Evolutionary conservation across 2,797 vertebrate species (phyloP).

Genomic region (Enteromius unitaeniatus): DNA sequence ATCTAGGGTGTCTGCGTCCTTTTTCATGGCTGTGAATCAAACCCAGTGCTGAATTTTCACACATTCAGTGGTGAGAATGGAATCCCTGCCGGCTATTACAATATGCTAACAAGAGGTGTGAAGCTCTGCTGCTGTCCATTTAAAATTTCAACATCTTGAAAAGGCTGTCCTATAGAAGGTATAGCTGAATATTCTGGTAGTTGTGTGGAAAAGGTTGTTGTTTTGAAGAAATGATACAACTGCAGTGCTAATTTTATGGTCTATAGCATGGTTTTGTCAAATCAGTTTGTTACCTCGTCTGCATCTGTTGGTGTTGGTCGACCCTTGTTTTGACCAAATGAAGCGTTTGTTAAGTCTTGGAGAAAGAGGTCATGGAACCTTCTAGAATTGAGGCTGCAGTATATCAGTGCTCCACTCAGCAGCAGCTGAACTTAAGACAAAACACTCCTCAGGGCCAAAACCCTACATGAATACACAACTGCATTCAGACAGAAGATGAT

Average conservation of each 20-base stretch:
- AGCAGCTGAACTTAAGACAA: slow-evolving; percentile 40
- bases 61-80: slow-evolving; percentile 54
- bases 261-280: background rate
- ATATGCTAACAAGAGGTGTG: slow-evolving; percentile 53
- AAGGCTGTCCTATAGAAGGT: background rate
- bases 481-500: slow-evolving; percentile 30
- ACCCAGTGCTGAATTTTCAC: slow-evolving; percentile 45
- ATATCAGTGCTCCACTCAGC: slow-evolving; percentile 27
- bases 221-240: background rate
- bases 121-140: slow-evolving; percentile 30
- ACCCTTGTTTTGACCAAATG: background rate
- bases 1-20: background rate
- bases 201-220: background rate
- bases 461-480: slow-evolving; percentile 30
- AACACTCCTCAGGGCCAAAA: slow-evolving; percentile 36
- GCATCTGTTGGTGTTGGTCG: background rate
- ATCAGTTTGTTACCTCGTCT: background rate
- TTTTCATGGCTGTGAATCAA: slow-evolving; percentile 31
- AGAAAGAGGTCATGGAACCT: background rate
- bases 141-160: slow-evolving; percentile 6
- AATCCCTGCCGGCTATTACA: slow-evolving; percentile 50
- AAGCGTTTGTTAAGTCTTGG: background rate
- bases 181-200: background rate
- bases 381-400: slow-evolving; percentile 2
- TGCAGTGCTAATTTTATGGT: background rate